These are phyloP conservation scores for Craseonycteris thonglongyai DNA, from an alignment of 2,113 vertebrate species.

Conservation along the genomic window DNA sequence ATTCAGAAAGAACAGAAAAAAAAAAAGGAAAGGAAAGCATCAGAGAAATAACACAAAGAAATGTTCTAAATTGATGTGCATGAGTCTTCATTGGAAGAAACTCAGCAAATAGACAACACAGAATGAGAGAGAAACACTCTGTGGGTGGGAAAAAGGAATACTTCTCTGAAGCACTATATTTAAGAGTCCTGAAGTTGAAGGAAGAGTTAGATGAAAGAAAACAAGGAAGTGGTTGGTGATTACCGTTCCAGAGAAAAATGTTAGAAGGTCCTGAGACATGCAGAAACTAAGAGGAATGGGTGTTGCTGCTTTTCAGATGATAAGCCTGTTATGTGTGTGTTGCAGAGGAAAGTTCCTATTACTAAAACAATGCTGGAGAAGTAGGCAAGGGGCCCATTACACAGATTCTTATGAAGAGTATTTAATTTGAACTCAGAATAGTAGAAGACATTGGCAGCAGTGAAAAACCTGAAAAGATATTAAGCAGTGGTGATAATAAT, in stretches of 20 bases:
- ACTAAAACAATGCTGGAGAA: neutral
- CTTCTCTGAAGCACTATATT: neutral
- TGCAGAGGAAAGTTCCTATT: neutral
- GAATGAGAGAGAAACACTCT: neutral
- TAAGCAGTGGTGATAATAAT: too few relatives aligned
- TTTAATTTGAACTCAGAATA: neutral
- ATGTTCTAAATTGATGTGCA: neutral
- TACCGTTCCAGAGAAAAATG: neutral
- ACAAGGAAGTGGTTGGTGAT: neutral
- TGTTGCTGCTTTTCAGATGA: neutral
- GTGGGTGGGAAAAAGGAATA: neutral
- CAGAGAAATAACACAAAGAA: neutral
- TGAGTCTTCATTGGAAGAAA: neutral
- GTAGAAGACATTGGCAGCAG: neutral
- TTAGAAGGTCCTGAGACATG: neutral
- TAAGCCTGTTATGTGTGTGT: neutral
- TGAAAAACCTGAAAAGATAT: neutral
- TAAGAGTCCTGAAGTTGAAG: neutral
- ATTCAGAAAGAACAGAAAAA: neutral
- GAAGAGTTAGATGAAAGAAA: neutral
- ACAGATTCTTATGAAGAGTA: neutral
- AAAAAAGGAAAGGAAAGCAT: neutral
- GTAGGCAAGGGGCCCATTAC: neutral
- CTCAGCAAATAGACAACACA: neutral
- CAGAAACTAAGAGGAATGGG: neutral